Conservation (phyloP, 2,888 invertebrate species). For the Tubulanus polymorphus region DNA sequence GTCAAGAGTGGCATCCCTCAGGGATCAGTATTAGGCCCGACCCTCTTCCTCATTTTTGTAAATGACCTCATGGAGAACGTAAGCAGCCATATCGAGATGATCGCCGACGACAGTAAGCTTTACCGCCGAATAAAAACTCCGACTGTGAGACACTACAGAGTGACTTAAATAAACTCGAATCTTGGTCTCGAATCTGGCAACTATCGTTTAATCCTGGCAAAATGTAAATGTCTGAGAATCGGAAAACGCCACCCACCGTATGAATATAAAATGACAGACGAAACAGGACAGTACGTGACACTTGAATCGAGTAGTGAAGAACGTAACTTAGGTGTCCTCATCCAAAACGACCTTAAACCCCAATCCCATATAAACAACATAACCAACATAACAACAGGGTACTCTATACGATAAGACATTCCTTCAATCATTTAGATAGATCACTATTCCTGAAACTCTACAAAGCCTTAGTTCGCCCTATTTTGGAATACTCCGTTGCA, state of each 20-base stretch:
- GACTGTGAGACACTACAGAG: not conserved
- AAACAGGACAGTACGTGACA: too few relatives aligned
- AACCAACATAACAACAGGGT: slow-evolving; percentile 7
- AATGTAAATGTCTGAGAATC: slow-evolving; percentile 9
- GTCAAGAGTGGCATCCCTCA: slow-evolving; percentile 18
- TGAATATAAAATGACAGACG: slow-evolving; percentile 8
- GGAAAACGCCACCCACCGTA: slow-evolving; percentile 1
- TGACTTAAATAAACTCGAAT: slow-evolving; percentile 8
- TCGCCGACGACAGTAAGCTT: slow-evolving; percentile 17
- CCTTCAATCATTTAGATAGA: not conserved
- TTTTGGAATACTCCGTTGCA: slow-evolving; percentile 12
- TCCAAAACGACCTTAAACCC: slow-evolving; percentile 8
- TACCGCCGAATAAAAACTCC: not conserved
- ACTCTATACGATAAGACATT: slow-evolving; percentile 1
- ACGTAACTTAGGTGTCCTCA: not conserved
- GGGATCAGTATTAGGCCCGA: slow-evolving; percentile 16
- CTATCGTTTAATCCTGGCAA: slow-evolving; percentile 9
- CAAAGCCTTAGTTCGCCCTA: slow-evolving; percentile 10
- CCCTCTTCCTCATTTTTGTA: slow-evolving; percentile 14
- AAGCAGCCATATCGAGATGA: slow-evolving; percentile 1
- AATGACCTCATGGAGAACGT: slow-evolving; percentile 13
- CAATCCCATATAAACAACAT: not conserved
- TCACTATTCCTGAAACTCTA: slow-evolving; percentile 3
- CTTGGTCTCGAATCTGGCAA: slow-evolving; percentile 13
- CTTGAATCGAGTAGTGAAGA: too few relatives aligned